These are phyloP conservation scores for Virgularia gustaviana DNA, from an alignment of 92 coral and sea anemone species.

Conservation along the genomic window DNA sequence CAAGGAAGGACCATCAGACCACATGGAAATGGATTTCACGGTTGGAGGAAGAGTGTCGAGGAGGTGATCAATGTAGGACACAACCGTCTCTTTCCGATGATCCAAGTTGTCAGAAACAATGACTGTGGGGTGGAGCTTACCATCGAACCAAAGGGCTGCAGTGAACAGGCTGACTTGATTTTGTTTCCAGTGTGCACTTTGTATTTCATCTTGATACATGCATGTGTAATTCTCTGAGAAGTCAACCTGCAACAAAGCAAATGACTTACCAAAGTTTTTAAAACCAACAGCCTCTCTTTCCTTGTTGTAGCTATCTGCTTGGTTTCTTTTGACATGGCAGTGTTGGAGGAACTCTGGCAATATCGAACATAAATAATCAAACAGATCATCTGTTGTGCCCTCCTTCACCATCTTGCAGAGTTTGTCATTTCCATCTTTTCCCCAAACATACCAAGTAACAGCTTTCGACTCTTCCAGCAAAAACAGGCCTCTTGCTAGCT, in stretches of 20 bases:
- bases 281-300: conserved; percentile 39
- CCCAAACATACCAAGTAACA: conserved; percentile 21
- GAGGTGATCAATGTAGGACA: conserved; percentile 48
- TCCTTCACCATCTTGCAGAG: neutral
- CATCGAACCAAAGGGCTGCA: conserved; percentile 35
- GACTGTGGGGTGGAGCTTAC: conserved; percentile 44
- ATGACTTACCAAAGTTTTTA: neutral
- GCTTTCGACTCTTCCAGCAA: neutral
- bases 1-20: conserved; percentile 56
- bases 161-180: conserved; percentile 43
- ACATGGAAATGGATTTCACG: conserved; percentile 36
- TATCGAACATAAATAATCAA: neutral
- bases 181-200: conserved; percentile 53
- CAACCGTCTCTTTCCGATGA: conserved; percentile 52
- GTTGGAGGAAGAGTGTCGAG: conserved; percentile 43
- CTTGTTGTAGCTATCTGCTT: conserved; percentile 29
- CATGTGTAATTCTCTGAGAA: conserved; percentile 54
- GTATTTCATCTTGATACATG: conserved; percentile 45
- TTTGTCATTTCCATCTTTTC: neutral
- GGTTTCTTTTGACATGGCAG: conserved; percentile 13
- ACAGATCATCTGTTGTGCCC: conserved; percentile 18
- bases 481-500: neutral
- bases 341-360: conserved; percentile 13
- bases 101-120: conserved; percentile 48
- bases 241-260: conserved; percentile 42